Percentiles rank a stretch among this genome's conserved stretches.
phyloP scores from a whole-genome alignment of 2,797 vertebrate genomes.

The Psittacula echo region DNA sequence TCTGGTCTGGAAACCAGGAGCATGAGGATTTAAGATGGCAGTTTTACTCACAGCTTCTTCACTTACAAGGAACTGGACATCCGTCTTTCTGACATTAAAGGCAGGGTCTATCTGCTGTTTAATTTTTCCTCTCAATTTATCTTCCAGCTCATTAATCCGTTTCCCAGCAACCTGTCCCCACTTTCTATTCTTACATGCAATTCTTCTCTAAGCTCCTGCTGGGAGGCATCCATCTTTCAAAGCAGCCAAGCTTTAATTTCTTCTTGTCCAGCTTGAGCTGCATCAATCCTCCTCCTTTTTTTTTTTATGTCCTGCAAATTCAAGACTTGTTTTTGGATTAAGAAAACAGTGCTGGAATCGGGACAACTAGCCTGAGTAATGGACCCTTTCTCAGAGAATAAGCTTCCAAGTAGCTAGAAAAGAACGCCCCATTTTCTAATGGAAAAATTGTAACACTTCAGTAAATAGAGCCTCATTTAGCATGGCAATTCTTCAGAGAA shows the following conservation, averaged over 20 bases:
- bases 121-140: conserved; percentile 72
- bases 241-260: conserved; percentile 71
- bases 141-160: conserved; percentile 75
- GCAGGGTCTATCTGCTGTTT: conserved; percentile 72
- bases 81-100: conserved; percentile 66
- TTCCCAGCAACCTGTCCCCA: conserved; percentile 73
- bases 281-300: conserved; percentile 56
- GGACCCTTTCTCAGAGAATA: not conserved
- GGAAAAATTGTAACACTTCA: conserved; percentile 2
- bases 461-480: not conserved
- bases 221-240: conserved; percentile 75
- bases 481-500: not conserved
- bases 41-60: conserved; percentile 34
- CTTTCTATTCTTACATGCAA: conserved; percentile 71
- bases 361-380: conserved; percentile 38
- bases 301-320: conserved; percentile 25
- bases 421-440: not conserved
- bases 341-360: conserved; percentile 12
- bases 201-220: conserved; percentile 66
- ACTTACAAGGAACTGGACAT: conserved; percentile 55
- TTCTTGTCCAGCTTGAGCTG: conserved; percentile 63
- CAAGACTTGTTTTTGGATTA: conserved; percentile 43
- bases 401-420: conserved; percentile 15
- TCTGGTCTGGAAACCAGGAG: not conserved
- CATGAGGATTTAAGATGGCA: not conserved